These are phyloP conservation scores for Linnaemya vulpina DNA, from an alignment of 2,888 invertebrate species.

Conservation along the genomic window DNA sequence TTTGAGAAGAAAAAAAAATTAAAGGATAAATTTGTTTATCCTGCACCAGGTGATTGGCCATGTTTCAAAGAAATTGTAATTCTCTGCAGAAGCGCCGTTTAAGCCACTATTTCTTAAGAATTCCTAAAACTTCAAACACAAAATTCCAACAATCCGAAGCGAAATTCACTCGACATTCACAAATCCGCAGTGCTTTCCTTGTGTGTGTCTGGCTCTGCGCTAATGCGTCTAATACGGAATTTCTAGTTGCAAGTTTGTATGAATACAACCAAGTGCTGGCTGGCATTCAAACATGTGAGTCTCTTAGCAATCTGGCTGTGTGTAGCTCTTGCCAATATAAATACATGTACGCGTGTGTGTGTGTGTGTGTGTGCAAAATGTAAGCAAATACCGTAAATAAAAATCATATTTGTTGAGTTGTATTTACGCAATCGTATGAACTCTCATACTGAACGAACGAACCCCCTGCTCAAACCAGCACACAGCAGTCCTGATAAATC, in stretches of 20 bases:
- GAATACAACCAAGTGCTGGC: neutral
- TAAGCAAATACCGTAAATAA: conserved; percentile 27
- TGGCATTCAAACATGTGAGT: neutral
- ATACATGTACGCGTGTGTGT: neutral
- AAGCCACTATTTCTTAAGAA: too few species aligned
- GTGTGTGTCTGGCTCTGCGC: neutral
- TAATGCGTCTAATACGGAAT: neutral
- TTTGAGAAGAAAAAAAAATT: too few species aligned
- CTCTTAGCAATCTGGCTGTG: neutral
- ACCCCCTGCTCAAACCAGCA: neutral
- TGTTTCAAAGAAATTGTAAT: too few species aligned
- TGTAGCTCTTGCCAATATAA: neutral
- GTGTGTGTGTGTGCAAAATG: neutral
- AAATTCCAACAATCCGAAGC: neutral
- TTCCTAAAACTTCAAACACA: neutral
- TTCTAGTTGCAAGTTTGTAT: neutral
- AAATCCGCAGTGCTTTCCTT: neutral
- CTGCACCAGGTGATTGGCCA: too few species aligned
- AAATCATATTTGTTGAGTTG: conserved; percentile 39
- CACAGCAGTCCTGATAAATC: neutral
- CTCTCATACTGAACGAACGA: neutral
- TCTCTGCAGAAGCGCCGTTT: too few species aligned
- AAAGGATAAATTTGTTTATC: too few species aligned
- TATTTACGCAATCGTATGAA: conserved; percentile 35
- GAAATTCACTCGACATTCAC: neutral